These are phyloP conservation scores for Byasa hedistus DNA, from an alignment of 2,888 invertebrate species.

Conservation along the genomic window DNA sequence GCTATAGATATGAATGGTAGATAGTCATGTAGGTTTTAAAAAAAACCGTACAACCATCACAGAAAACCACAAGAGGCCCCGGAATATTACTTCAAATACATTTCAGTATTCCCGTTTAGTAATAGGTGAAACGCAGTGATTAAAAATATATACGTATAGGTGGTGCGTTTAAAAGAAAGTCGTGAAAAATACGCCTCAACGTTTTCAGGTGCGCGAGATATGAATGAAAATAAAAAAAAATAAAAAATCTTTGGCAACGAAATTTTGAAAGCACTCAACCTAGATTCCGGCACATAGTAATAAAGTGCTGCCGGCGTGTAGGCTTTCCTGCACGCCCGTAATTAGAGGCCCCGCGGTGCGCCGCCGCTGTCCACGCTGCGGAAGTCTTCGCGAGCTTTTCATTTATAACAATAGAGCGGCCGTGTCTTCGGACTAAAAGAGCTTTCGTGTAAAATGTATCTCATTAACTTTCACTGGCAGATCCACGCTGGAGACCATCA, in stretches of 20 bases:
- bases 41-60: no score
- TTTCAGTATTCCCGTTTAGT: neutral
- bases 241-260: conserved; percentile 30
- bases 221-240: conserved; percentile 17
- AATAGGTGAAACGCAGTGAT: conserved; percentile 7
- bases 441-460: neutral
- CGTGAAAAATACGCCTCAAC: conserved; percentile 25
- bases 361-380: conserved; percentile 8
- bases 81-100: no score
- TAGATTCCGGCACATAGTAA: conserved; percentile 27
- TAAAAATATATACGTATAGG: conserved; percentile 17
- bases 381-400: conserved; percentile 13
- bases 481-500: no score
- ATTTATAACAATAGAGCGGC: conserved; percentile 2
- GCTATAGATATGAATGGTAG: no score
- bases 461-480: neutral
- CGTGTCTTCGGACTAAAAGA: neutral
- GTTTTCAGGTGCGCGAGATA: conserved; percentile 28
- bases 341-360: conserved; percentile 15
- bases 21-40: no score
- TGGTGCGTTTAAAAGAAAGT: conserved; percentile 16
- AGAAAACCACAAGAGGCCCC: no score
- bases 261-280: conserved; percentile 30
- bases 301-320: conserved; percentile 25
- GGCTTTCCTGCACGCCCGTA: conserved; percentile 21